A percentile compares a stretch with the other conserved stretches of the same genome.
Conservation (phyloP, 2,113 vertebrate genomes). For the Trachemys scripta region DNA sequence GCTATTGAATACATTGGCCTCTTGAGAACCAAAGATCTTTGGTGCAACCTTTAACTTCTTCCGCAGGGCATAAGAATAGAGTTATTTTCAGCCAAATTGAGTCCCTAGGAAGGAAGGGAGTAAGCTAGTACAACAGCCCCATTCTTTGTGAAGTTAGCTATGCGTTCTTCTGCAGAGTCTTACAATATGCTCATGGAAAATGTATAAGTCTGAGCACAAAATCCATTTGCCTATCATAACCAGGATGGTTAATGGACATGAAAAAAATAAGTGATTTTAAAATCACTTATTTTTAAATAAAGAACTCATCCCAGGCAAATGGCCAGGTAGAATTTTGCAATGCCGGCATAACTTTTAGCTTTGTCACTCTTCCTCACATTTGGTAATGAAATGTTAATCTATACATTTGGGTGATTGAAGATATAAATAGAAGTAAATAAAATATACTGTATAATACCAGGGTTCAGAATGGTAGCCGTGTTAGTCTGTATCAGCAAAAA, state of each 20-base stretch:
- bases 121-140: neutral
- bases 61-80: neutral
- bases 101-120: neutral
- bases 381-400: neutral
- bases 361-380: neutral
- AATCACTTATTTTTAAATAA: neutral
- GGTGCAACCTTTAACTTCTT: neutral
- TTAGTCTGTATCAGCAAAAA: no score
- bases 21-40: neutral
- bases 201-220: neutral
- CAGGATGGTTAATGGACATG: neutral
- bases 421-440: neutral
- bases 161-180: neutral
- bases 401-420: neutral
- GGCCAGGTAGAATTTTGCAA: neutral
- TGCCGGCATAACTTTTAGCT: no score
- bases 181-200: neutral
- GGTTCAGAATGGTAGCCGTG: no score
- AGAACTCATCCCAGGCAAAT: neutral
- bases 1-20: rapidly evolving
- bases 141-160: neutral
- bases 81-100: constrained; percentile 9
- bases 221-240: neutral
- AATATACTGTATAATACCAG: neutral
- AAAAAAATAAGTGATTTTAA: neutral